Evolutionary conservation across 2,888 invertebrate genomes (phyloP), one percentile per base, ranked within the genome.

Genomic region (Limnephilus lunatus): DNA sequence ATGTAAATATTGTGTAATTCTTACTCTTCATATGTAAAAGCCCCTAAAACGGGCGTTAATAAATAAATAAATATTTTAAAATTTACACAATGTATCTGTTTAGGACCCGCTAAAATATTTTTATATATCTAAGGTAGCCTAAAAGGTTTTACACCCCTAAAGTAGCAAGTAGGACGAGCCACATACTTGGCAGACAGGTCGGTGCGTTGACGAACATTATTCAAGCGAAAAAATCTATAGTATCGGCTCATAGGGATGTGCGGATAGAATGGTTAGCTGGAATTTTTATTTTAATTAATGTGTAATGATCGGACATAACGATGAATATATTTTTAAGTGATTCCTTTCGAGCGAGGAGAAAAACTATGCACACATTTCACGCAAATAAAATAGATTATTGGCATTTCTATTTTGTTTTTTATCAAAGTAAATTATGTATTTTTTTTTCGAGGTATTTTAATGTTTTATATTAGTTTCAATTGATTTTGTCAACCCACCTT

Each of bases 201-300:
- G 68, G 83, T 83, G 83, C 83, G 32, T 83, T 83, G 83, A 83
- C 35, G 83, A 83, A 83, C 83, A 83, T 83, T 83, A 35, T 39
- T 83, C 25, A 35, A 83, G 83, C 68, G 35, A 83, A 83, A 83
- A 83, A 83, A 83, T 83, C 83, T 19, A 35, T 83, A 35, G 83
- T 25, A 83, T 83, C 83, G 35, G 35, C 35, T 35, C 35, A 83
- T 83, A 35, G 25, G 83, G 83, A 39, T 83, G 35, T 39, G 19
- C 9, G 83, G 35, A 83, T 83, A 32, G 32, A 32, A 83, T 83
- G 35, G 32, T 82, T 32, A 9, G 32, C 82, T 83, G 32, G 14
- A 39, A 83, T 32, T 35, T 35, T 83, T 83, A 35, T 83, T 83
- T 32, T 35, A 83, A 83, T 68, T 68, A 68, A 68, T 68, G 68